phyloP scores from a whole-genome alignment of 2,888 invertebrate species.

The Catotricha subobsoleta region DNA sequence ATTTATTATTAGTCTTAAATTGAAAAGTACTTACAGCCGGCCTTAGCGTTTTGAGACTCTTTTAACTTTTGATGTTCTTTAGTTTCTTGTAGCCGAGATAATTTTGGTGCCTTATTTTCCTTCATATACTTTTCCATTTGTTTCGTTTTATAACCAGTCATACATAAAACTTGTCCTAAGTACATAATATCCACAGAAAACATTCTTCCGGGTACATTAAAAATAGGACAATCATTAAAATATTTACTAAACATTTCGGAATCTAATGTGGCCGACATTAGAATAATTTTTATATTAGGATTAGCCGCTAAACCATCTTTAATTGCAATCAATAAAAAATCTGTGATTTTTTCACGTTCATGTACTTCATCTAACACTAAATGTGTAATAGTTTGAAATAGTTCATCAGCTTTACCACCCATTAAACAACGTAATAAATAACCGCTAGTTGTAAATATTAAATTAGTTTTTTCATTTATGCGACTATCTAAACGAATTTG shows the following conservation, averaged over 20 bases:
- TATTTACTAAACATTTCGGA: constrained; percentile 63
- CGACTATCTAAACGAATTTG: constrained; percentile 82
- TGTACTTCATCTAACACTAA: constrained; percentile 88
- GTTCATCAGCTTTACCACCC: constrained; percentile 40
- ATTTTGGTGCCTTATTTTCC: constrained; percentile 15
- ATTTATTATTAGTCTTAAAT: no score
- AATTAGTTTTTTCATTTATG: constrained; percentile 36
- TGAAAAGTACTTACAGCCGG: no score
- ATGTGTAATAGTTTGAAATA: constrained; percentile 52
- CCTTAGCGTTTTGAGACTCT: no score
- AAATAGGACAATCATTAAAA: constrained; percentile 61
- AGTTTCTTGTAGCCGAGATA: constrained; percentile 14
- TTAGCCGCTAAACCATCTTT: constrained; percentile 52
- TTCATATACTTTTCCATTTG: constrained; percentile 19
- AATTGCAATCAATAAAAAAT: constrained; percentile 76
- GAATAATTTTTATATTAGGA: constrained; percentile 57
- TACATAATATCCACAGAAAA: constrained; percentile 58
- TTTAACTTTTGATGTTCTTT: no score
- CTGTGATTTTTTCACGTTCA: constrained; percentile 82
- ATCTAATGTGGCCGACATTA: constrained; percentile 94
- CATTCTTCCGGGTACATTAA: constrained; percentile 57
- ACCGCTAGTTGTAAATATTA: constrained; percentile 23
- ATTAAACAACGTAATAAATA: constrained; percentile 60
- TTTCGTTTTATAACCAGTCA: constrained; percentile 38
- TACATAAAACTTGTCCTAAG: constrained; percentile 59